Percentiles rank a stretch among this genome's conserved stretches.
phyloP scores from a whole-genome alignment of 2,113 vertebrate species.

The Herpetotheres cachinnans region DNA sequence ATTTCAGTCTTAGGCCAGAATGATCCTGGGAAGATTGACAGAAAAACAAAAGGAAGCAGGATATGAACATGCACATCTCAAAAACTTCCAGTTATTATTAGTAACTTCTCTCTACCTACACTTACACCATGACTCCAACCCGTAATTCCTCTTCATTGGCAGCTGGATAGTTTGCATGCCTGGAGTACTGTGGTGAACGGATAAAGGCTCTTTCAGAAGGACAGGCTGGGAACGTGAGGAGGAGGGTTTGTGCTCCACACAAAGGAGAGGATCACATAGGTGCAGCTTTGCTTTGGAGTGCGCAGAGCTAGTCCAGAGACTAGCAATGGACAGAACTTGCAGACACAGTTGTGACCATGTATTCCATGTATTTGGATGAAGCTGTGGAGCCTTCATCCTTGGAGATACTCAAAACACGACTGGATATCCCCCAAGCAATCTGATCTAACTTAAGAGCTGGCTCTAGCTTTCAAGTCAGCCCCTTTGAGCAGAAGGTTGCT shows the following conservation, averaged over 20 bases:
- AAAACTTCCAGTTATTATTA: not conserved
- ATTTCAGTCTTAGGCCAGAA: constrained; percentile 38
- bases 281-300: not conserved
- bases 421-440: not conserved
- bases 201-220: not conserved
- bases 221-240: not conserved
- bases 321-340: not conserved
- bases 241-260: not conserved
- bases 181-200: not conserved
- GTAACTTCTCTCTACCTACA: not conserved
- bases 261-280: not conserved
- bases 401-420: not conserved
- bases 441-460: not conserved
- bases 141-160: not conserved
- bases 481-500: not conserved
- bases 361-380: not conserved
- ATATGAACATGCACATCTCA: constrained; percentile 7
- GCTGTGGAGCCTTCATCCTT: not conserved
- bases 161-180: not conserved
- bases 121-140: not conserved
- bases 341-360: not conserved
- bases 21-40: constrained; percentile 34
- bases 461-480: not conserved
- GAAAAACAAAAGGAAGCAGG: constrained; percentile 42
- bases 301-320: not conserved